phyloP scores from a whole-genome alignment of 2,113 vertebrate species.

The Brienomyrus brachyistius region DNA sequence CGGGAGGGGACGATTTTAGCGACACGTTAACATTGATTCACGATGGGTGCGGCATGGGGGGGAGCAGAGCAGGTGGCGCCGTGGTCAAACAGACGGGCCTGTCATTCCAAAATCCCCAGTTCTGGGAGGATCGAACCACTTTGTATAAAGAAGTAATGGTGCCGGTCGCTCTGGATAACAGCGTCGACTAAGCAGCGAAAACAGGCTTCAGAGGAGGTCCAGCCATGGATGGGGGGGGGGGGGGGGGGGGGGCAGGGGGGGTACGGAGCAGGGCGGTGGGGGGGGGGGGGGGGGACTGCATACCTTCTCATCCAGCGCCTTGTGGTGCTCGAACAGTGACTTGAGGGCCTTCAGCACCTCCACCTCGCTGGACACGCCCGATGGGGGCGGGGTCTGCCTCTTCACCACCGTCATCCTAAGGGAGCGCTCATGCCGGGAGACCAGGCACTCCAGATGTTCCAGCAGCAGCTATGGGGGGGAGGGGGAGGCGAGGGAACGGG shows the following conservation, averaged over 20 bases:
- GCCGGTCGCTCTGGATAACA: neutral
- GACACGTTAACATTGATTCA: neutral
- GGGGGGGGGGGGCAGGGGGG: neutral
- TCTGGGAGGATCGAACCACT: neutral
- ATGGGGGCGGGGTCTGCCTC: conserved; percentile 85
- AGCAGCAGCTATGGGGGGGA: conserved; percentile 70
- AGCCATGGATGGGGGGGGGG: neutral
- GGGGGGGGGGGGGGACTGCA: neutral
- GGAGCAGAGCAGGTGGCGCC: neutral
- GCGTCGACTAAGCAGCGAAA: neutral
- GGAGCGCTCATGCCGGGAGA: conserved; percentile 88
- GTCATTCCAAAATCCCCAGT: neutral
- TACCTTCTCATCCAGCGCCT: conserved; percentile 95
- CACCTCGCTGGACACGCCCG: conserved; percentile 93
- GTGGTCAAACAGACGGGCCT: neutral
- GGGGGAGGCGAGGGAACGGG: neutral
- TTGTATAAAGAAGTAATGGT: neutral
- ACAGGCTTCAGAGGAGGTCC: neutral
- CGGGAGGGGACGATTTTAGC: neutral
- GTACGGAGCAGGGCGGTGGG: no score
- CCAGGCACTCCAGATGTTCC: conserved; percentile 95
- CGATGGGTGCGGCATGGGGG: neutral
- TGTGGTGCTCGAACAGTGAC: conserved; percentile 94
- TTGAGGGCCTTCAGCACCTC: conserved; percentile 96
- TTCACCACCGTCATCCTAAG: conserved; percentile 97